Evolutionary conservation across 2,113 vertebrate genomes (phyloP).

Genomic region (Sturnus vulgaris): DNA sequence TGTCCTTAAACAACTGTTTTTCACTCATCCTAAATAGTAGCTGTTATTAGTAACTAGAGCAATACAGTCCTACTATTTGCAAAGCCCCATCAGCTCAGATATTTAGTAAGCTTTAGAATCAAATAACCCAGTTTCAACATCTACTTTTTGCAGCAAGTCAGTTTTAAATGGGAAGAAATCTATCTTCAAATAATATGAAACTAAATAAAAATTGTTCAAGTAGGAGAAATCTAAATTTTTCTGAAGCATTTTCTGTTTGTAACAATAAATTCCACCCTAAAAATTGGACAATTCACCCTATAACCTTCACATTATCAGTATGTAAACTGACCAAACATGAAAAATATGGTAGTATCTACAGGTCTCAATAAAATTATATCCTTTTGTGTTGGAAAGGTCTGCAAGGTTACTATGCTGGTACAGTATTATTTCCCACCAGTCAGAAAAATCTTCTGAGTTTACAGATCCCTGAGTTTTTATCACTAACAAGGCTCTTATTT

Average conservation of each 20-base stretch:
- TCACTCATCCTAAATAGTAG: not conserved
- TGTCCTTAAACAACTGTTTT: not conserved
- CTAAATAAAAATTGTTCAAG: not conserved
- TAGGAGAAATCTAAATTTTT: not conserved
- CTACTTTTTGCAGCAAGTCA: not conserved
- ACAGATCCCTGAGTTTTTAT: not conserved
- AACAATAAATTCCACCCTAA: not conserved
- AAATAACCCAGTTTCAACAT: not conserved
- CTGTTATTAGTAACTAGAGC: not conserved
- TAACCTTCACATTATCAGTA: not conserved
- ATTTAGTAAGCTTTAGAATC: not conserved
- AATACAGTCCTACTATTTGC: not conserved
- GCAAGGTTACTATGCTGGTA: not conserved
- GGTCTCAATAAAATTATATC: not conserved
- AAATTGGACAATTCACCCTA: not conserved
- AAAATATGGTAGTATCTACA: not conserved
- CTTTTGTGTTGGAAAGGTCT: not conserved
- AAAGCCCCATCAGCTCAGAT: not conserved
- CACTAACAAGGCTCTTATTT: not conserved
- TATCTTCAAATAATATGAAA: not conserved
- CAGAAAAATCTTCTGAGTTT: not conserved
- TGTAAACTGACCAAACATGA: fast-evolving
- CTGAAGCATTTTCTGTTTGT: not conserved
- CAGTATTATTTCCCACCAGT: not conserved
- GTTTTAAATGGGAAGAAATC: not conserved